These are phyloP conservation scores for Tenodera sinensis DNA, from an alignment of 2,888 invertebrate species.

Conservation along the genomic window DNA sequence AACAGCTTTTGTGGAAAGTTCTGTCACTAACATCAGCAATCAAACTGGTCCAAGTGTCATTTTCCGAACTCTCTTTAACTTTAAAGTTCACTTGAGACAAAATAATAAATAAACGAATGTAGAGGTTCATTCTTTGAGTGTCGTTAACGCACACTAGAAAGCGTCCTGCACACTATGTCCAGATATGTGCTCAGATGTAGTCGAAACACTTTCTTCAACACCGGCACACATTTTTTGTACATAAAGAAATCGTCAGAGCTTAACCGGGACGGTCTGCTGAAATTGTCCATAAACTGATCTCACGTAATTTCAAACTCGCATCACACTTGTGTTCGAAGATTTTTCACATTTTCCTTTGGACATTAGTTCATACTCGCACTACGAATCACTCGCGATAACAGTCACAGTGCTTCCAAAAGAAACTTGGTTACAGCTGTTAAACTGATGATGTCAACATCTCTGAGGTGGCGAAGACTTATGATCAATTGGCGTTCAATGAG, in stretches of 20 bases:
- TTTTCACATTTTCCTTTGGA: background rate
- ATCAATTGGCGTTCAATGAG: slow-evolving; percentile 1
- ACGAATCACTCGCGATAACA: background rate
- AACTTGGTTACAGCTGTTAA: background rate
- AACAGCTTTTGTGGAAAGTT: background rate
- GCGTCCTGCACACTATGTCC: background rate
- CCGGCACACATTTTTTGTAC: background rate
- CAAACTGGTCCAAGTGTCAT: background rate
- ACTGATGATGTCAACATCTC: background rate
- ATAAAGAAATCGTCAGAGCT: background rate
- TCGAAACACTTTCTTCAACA: background rate
- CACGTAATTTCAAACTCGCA: background rate
- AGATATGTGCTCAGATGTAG: background rate
- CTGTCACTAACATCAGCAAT: background rate
- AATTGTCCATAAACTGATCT: background rate
- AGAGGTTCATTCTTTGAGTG: background rate
- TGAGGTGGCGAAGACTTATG: background rate
- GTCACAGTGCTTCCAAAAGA: background rate
- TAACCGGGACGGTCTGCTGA: background rate
- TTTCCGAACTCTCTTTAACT: background rate
- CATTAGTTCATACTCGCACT: background rate
- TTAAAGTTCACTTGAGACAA: background rate
- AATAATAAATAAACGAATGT: background rate
- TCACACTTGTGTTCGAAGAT: background rate
- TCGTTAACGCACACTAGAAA: background rate